These are phyloP conservation scores for Asteroscopus sphinx DNA, from an alignment of 2,888 invertebrate genomes.

Conservation along the genomic window DNA sequence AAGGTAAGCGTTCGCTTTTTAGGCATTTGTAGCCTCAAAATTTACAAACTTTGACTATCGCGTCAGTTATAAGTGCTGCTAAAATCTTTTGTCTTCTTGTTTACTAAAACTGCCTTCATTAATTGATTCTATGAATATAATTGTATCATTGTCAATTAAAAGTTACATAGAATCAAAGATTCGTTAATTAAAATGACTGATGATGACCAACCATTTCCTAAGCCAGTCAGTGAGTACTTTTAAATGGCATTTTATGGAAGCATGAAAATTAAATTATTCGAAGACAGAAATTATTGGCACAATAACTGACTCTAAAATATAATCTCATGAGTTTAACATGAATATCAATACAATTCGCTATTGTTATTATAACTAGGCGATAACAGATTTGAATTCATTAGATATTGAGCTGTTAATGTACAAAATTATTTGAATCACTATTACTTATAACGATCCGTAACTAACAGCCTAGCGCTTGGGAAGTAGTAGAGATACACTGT, in stretches of 20 bases:
- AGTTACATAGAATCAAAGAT: slow-evolving; percentile 26
- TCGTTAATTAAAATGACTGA: slow-evolving; percentile 26
- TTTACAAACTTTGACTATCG: slow-evolving; percentile 19
- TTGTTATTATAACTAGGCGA: slow-evolving; percentile 68
- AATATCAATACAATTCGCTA: slow-evolving; percentile 52
- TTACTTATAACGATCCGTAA: slow-evolving; percentile 76
- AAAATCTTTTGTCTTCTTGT: slow-evolving; percentile 30
- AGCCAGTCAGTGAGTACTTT: slow-evolving; percentile 26
- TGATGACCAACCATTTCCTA: slow-evolving; percentile 25
- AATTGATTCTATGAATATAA: slow-evolving; percentile 19
- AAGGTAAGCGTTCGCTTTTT: slow-evolving; percentile 23
- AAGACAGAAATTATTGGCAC: slow-evolving; percentile 57
- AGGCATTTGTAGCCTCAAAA: slow-evolving; percentile 31
- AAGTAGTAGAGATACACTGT: slow-evolving; percentile 64
- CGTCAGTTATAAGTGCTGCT: slow-evolving; percentile 52
- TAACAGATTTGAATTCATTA: slow-evolving; percentile 71
- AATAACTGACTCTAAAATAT: slow-evolving; percentile 53
- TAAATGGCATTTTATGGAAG: slow-evolving; percentile 37
- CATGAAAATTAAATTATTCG: slow-evolving; percentile 35
- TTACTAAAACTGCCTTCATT: slow-evolving; percentile 12
- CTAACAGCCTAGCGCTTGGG: slow-evolving; percentile 76
- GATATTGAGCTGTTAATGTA: slow-evolving; percentile 82
- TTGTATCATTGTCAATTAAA: slow-evolving; percentile 22
- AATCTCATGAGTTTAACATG: slow-evolving; percentile 42
- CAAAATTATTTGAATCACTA: slow-evolving; percentile 80